Evolutionary conservation across 1,140 invertebrate genomes (phyloP).

Genomic region (Drosophila ogumai): DNA sequence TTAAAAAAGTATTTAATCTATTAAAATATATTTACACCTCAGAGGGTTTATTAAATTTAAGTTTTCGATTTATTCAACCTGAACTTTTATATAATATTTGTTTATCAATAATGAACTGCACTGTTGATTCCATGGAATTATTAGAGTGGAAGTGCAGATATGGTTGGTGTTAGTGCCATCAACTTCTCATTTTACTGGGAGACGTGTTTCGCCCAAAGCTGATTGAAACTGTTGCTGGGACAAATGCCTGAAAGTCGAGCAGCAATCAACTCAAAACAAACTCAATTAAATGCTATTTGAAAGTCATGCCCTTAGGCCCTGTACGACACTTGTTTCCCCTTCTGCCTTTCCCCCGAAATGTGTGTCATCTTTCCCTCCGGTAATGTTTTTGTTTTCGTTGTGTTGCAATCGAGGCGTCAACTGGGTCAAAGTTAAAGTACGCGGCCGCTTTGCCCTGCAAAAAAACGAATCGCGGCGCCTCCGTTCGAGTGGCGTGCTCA

Average conservation of each 20-base stretch:
- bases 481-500: conserved; percentile 59
- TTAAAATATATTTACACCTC: background rate
- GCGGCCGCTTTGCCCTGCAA: conserved; percentile 23
- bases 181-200: conserved; percentile 4
- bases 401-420: conserved; percentile 75
- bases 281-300: conserved; percentile 73
- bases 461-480: conserved; percentile 54
- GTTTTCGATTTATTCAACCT: conserved; percentile 22
- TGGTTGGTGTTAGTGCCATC: background rate
- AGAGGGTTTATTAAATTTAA: background rate
- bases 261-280: conserved; percentile 39
- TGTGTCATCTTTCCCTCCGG: conserved; percentile 33
- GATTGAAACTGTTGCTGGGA: conserved; percentile 14
- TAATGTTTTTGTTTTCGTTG: conserved; percentile 16
- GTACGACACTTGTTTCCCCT: conserved; percentile 55
- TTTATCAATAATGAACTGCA: background rate
- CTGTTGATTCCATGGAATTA: background rate
- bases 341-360: conserved; percentile 2
- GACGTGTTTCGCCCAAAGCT: conserved; percentile 4
- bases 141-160: conserved; percentile 24
- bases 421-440: conserved; percentile 78
- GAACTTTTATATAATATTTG: conserved; percentile 7
- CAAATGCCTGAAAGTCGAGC: conserved; percentile 5
- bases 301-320: conserved; percentile 60
- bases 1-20: background rate